Conservation (phyloP, 2,113 vertebrate genomes). For the Malurus elegans region DNA sequence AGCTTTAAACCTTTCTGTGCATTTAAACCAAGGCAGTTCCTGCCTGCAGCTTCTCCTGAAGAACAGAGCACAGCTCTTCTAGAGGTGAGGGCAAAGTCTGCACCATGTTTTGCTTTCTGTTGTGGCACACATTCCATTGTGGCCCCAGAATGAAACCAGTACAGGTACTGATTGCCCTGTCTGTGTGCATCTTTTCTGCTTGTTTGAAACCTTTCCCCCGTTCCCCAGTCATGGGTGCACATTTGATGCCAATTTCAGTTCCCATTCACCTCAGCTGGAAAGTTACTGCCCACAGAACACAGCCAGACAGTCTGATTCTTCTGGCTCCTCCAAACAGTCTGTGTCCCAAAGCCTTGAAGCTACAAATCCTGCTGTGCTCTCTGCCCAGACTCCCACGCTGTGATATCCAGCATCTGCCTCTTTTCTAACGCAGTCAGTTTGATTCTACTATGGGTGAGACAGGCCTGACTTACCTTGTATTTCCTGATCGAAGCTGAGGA, state of each 20-base stretch:
- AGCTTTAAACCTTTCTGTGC: not conserved
- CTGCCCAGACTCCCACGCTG: constrained; percentile 1
- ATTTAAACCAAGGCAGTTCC: not conserved
- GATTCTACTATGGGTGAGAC: not conserved
- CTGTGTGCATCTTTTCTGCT: not conserved
- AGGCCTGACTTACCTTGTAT: constrained; percentile 41
- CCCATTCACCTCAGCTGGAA: constrained; percentile 16
- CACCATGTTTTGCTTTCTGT: not conserved
- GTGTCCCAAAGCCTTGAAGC: constrained; percentile 26
- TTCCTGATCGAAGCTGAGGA: not conserved
- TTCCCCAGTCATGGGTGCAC: not conserved
- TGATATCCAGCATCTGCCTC: not conserved
- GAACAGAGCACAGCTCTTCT: not conserved
- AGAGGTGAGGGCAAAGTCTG: not conserved
- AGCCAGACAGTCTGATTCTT: constrained; percentile 34
- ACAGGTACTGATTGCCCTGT: not conserved
- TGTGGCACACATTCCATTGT: not conserved
- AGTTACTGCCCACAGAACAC: constrained; percentile 23
- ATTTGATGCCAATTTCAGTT: not conserved
- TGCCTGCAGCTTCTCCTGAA: not conserved
- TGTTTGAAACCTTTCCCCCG: not conserved
- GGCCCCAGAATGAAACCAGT: not conserved
- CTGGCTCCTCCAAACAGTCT: constrained; percentile 32
- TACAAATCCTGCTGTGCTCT: constrained; percentile 14
- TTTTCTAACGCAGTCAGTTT: constrained; percentile 5